A percentile compares a stretch with the other conserved stretches of the same genome.
phyloP scores from a whole-genome alignment of 2,888 invertebrate species.

The Gibbula magus region DNA sequence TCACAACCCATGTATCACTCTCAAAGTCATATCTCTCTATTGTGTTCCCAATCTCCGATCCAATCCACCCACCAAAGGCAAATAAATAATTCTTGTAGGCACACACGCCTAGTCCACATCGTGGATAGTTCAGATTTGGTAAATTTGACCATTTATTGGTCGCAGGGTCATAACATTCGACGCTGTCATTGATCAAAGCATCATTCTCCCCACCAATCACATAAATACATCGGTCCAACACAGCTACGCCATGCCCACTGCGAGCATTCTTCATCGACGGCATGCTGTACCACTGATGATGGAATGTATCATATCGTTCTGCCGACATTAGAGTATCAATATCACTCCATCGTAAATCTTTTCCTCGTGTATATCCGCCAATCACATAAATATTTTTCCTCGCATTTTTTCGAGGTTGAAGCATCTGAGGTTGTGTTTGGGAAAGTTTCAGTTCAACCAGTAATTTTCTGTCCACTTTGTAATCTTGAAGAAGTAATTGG shows the following conservation, averaged over 20 bases:
- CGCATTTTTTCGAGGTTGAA: slow-evolving; percentile 87
- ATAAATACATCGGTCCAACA: slow-evolving; percentile 89
- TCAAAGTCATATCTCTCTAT: slow-evolving; percentile 91
- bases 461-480: slow-evolving; percentile 45
- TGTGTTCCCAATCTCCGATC: slow-evolving; percentile 90
- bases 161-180: slow-evolving; percentile 70
- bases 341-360: slow-evolving; percentile 85
- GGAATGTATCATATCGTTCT: slow-evolving; percentile 81
- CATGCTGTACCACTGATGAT: slow-evolving; percentile 63
- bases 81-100: slow-evolving; percentile 88
- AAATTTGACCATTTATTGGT: slow-evolving; percentile 78
- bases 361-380: slow-evolving; percentile 91
- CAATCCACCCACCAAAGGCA: slow-evolving; percentile 95
- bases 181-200: slow-evolving; percentile 83
- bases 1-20: slow-evolving; percentile 85
- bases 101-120: slow-evolving; percentile 92
- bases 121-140: slow-evolving; percentile 73
- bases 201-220: slow-evolving; percentile 92
- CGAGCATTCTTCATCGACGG: slow-evolving; percentile 87
- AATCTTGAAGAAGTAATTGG: slow-evolving; percentile 75
- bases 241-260: slow-evolving; percentile 90
- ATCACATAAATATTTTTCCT: slow-evolving; percentile 91
- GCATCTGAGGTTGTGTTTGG: slow-evolving; percentile 40
- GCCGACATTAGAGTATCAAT: slow-evolving; percentile 84
- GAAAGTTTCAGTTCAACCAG: slow-evolving; percentile 36